These are phyloP conservation scores for Lottia scabra DNA, from an alignment of 2,888 invertebrate genomes.

Conservation along the genomic window DNA sequence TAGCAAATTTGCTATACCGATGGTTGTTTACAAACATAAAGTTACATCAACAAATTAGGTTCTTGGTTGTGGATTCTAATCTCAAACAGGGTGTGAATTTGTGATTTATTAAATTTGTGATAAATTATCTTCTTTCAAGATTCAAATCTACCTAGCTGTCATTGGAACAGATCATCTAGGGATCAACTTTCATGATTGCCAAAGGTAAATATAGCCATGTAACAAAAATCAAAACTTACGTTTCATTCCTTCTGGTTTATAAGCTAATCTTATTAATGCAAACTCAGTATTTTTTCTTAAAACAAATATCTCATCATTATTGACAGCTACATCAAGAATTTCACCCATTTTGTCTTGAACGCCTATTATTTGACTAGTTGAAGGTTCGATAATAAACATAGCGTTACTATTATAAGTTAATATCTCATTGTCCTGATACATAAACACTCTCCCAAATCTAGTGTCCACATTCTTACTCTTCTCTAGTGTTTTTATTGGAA, in stretches of 20 bases:
- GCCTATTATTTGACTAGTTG: slow-evolving; percentile 75
- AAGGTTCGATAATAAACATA: slow-evolving; percentile 82
- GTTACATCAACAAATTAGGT: no score
- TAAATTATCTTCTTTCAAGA: no score
- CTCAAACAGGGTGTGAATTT: no score
- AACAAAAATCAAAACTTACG: not conserved
- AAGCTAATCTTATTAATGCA: slow-evolving; percentile 82
- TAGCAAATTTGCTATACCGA: no score
- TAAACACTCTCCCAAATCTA: slow-evolving; percentile 76
- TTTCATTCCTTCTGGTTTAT: slow-evolving; percentile 75
- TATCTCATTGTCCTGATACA: slow-evolving; percentile 80
- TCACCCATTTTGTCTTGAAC: slow-evolving; percentile 75
- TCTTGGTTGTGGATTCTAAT: no score
- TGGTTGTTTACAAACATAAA: no score
- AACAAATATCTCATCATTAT: slow-evolving; percentile 77
- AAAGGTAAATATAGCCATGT: no score
- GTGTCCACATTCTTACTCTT: slow-evolving; percentile 41
- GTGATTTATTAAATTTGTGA: no score
- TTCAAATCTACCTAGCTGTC: no score
- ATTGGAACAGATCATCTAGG: no score
- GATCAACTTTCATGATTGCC: no score
- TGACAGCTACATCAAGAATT: slow-evolving; percentile 66
- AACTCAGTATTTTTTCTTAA: slow-evolving; percentile 72
- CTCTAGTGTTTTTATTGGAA: slow-evolving; percentile 32
- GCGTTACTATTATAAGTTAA: slow-evolving; percentile 80